Evolutionary conservation across 2,888 invertebrate genomes (phyloP), one percentile per base, ranked within the genome.

Genomic region (Nudaria mundana): DNA sequence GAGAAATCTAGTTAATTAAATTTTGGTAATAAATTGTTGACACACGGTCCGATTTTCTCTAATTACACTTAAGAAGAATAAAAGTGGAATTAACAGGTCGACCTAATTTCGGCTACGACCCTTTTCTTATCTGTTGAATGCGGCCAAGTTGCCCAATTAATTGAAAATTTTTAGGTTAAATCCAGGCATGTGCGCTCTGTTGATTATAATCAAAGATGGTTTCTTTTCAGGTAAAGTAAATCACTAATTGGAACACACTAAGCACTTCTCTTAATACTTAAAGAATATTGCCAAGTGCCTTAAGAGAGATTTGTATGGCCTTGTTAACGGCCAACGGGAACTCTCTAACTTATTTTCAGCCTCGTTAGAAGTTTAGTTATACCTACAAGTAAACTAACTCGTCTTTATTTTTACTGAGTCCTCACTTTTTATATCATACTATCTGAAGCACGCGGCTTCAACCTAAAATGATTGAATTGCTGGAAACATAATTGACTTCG

Each of bases 71-170:
- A 29, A 40, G 44, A 28, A 31, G 41, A 49, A n/a, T 48, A 34
- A 34, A 45, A 52, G 54, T 26, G 47, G 44, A 54, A 43, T 43
- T 49, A 48, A 59, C 48, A 41, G 48, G 16, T 13, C 31, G 37
- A 18, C 30, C 36, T 60, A 52, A 56, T 59, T 55, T 56, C 45
- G 35, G 54, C 52, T 45, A 44, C 56, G 46, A 42, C 48, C 48
- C 40, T 43, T 39, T 35, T 30, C 49, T 52, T 55, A 49, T 54
- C 44, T 50, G 12, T 35, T 44, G 40, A 48, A 47, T 47, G 40
- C 48, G 51, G 52, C 45, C 46, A 50, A 47, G 32, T 44, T 46
- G 33, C 37, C 46, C 51, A 55, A 57, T 60, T 60, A 57, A 60
- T 60, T 60, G 49, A 55, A 56, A 57, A 57, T 28, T 49, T 40